phyloP scores from a whole-genome alignment of 1,140 invertebrate genomes.

The Gonatopus flavifemur region DNA sequence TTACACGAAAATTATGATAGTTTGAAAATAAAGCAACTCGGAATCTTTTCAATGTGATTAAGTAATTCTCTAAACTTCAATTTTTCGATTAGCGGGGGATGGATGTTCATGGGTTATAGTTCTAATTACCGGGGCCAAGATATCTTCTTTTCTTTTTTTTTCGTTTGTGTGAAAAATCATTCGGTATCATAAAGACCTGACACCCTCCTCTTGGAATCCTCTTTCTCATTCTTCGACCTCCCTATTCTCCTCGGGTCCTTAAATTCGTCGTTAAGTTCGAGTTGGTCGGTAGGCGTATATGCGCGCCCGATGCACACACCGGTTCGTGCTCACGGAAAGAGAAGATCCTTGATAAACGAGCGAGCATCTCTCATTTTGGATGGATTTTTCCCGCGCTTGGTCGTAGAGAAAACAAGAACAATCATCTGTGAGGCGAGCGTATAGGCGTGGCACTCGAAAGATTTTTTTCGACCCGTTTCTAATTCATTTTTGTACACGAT shows the following conservation, averaged over 20 bases:
- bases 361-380: conserved; percentile 46
- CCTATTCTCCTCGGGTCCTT: background rate
- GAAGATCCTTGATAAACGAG: conserved; percentile 54
- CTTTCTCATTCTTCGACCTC: too few species aligned
- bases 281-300: conserved; percentile 39
- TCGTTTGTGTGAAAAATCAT: conserved; percentile 32
- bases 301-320: too few species aligned
- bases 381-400: conserved; percentile 36
- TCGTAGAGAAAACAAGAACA: conserved; percentile 33
- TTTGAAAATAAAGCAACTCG: conserved; percentile 46
- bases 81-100: conserved; percentile 29
- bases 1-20: too few species aligned
- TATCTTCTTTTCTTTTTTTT: conserved; percentile 39
- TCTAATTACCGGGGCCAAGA: conserved; percentile 44
- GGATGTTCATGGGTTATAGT: conserved; percentile 33
- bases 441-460: conserved; percentile 40
- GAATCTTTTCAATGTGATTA: too few species aligned
- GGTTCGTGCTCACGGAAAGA: too few species aligned
- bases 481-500: conserved; percentile 23
- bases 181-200: conserved; percentile 15
- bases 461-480: conserved; percentile 7
- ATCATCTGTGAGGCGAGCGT: conserved; percentile 16
- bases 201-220: too few species aligned
- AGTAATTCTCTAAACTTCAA: too few species aligned
- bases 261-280: conserved; percentile 7